Evolutionary conservation across 1,140 invertebrate genomes (phyloP).

Genomic region (Antheraea pernyi): DNA sequence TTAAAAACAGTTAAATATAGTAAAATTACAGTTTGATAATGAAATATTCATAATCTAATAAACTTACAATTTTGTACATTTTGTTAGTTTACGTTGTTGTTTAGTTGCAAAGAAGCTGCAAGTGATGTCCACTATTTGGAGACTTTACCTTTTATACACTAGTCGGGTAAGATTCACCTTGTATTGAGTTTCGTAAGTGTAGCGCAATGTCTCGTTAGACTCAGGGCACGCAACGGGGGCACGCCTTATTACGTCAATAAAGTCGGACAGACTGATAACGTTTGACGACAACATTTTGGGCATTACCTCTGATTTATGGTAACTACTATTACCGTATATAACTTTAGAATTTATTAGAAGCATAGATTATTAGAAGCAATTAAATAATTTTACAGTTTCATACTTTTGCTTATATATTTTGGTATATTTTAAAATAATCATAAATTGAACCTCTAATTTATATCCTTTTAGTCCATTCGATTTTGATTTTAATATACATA

Average conservation of each 20-base stretch:
- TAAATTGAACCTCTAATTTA: too few relatives aligned
- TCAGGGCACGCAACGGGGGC: constrained; percentile 64
- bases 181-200: constrained; percentile 62
- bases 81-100: constrained; percentile 37
- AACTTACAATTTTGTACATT: constrained; percentile 68
- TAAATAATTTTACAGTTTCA: too few relatives aligned
- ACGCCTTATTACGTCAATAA: constrained; percentile 50
- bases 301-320: neutral
- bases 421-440: too few relatives aligned
- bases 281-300: neutral
- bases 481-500: too few relatives aligned
- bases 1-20: too few relatives aligned
- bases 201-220: constrained; percentile 50
- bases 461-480: too few relatives aligned
- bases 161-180: constrained; percentile 67
- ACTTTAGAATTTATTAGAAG: too few relatives aligned
- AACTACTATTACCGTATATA: neutral
- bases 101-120: constrained; percentile 49
- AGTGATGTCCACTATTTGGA: constrained; percentile 49
- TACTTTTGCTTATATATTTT: too few relatives aligned
- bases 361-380: too few relatives aligned
- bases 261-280: constrained; percentile 30
- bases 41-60: constrained; percentile 3
- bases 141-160: constrained; percentile 73
- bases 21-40: constrained; percentile 4